Percentiles rank a stretch among this genome's conserved stretches.
These are phyloP conservation scores for Tragelaphus scriptus DNA, from an alignment of 2,113 vertebrate species.

Conservation along the genomic window DNA sequence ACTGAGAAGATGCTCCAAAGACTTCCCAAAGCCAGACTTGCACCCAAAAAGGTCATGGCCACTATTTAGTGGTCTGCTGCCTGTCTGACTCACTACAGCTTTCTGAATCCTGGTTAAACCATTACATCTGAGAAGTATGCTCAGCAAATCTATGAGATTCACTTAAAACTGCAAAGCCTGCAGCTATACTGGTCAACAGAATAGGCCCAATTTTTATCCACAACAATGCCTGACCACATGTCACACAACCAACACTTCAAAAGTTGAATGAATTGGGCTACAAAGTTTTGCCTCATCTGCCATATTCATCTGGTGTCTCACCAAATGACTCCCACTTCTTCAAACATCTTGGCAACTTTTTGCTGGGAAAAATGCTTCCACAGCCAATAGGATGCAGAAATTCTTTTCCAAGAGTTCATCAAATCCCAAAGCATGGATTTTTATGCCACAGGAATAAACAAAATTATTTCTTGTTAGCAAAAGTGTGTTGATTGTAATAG, in stretches of 20 bases:
- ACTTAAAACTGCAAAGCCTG: neutral
- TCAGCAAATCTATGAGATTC: neutral
- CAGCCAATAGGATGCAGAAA: neutral
- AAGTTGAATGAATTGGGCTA: neutral
- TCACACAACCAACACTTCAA: neutral
- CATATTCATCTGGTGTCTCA: neutral
- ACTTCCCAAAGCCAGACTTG: neutral
- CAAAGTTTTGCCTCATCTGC: neutral
- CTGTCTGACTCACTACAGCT: neutral
- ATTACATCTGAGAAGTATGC: neutral
- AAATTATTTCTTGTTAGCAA: neutral
- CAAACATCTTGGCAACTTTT: neutral
- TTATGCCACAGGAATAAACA: neutral
- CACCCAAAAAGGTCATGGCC: neutral
- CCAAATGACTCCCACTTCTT: neutral
- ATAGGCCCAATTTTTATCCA: neutral
- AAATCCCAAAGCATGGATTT: neutral
- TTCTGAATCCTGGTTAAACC: neutral
- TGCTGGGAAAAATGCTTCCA: neutral
- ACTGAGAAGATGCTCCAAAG: neutral
- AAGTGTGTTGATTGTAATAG: neutral
- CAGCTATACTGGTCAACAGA: neutral
- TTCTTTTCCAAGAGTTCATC: neutral
- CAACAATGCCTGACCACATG: neutral
- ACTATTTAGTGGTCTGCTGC: neutral